These are phyloP conservation scores for Brachymystax lenok DNA, from an alignment of 2,797 vertebrate species.

Conservation along the genomic window DNA sequence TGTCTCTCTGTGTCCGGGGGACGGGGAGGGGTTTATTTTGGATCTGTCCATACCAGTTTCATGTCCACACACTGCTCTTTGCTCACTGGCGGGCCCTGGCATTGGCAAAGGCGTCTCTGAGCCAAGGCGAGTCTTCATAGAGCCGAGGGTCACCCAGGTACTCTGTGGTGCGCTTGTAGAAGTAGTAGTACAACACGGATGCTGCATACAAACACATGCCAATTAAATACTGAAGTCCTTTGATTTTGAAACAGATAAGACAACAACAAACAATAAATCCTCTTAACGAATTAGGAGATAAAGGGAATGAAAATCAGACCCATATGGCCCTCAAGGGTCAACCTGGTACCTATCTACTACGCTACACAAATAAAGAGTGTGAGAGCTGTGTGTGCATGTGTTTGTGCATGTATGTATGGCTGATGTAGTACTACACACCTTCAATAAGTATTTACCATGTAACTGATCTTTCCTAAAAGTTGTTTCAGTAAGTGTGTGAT, in stretches of 20 bases:
- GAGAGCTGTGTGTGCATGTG: background rate
- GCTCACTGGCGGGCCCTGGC: conserved; percentile 77
- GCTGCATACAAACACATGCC: conserved; percentile 61
- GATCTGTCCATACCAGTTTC: background rate
- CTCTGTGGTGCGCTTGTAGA: conserved; percentile 89
- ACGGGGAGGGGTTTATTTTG: background rate
- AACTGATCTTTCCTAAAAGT: background rate
- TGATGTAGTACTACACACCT: background rate
- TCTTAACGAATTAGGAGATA: conserved; percentile 57
- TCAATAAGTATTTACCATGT: background rate
- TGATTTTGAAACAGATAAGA: conserved; percentile 26
- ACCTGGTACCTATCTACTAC: background rate
- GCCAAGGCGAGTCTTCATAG: conserved; percentile 90
- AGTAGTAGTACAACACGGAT: conserved; percentile 89
- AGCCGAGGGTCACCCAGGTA: conserved; percentile 89
- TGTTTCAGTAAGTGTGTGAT: background rate
- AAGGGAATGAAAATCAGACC: conserved; percentile 45
- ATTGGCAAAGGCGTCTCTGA: conserved; percentile 83
- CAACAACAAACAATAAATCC: conserved; percentile 47
- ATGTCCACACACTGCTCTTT: background rate
- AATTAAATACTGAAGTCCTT: conserved; percentile 7
- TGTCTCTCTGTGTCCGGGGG: background rate
- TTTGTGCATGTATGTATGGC: background rate
- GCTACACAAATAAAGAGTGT: background rate
- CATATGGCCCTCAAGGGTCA: conserved; percentile 30